Evolutionary conservation across 2,797 vertebrate species (phyloP), one percentile per base, ranked within the genome.

Genomic region (Leucoraja ocellata): DNA sequence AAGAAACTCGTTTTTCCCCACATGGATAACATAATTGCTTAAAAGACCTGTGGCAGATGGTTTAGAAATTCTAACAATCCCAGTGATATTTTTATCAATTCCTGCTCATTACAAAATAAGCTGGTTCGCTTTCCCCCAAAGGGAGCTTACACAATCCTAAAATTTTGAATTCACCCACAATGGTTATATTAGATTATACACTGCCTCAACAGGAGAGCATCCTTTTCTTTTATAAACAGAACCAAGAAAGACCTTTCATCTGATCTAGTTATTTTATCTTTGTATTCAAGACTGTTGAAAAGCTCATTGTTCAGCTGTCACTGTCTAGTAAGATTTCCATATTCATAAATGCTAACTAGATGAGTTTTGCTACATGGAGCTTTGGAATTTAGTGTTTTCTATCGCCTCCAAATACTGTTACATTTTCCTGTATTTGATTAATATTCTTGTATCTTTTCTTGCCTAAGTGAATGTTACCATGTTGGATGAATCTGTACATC

Each of bases 321-420:
- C 11, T 92, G 90, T 74, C 84, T n/a, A 32, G 61, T 21, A 90
- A 46, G 90, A 54, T 71, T 46, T 92, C 36, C 90, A 92, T 92
- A 92, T 92, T 92, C 73, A 92, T 76, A 92, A 92, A 92, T 74
- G 84, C 39, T 92, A 92, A 74, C 65, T 76, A 92, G 90, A 46
- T 74, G 90, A 46, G 46, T 76, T 92, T 76, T 76, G 71, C 88
- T 71, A 91, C 36, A 46, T 92, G 73, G 11, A 92, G 68, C 90
- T 76, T 92, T 92, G 46, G 25, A 76, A 92, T 28, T 4, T 73
- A 92, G 46, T 61, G 54, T 23, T 84, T 74, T 74, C 13, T n/a
- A 21, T 28, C 39, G 54, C 36, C 71, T 92, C 71, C 71, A 92
- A 92, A 46, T 68, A 28, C 73, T 58, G 71, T 76, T 92, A 71